Evolutionary conservation across 1,140 invertebrate species (phyloP).

Genomic region (Branchinecta lynchi): DNA sequence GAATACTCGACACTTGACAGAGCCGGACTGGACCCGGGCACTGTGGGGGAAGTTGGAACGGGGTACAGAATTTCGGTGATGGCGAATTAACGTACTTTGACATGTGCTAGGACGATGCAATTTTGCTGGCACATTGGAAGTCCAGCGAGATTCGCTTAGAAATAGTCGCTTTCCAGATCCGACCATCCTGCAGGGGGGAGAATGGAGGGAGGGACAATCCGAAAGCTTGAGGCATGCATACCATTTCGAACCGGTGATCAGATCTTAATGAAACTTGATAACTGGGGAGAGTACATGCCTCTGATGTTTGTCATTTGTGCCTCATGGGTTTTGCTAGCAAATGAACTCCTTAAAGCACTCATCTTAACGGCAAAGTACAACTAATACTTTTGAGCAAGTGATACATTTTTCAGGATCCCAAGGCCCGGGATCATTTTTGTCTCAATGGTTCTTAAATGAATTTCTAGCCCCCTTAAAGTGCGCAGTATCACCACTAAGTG

Average conservation of each 20-base stretch:
- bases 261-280: conserved; percentile 7
- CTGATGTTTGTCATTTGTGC: too few relatives aligned
- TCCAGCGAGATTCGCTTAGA: not conserved
- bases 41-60: not conserved
- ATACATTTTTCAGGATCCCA: too few relatives aligned
- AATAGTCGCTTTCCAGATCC: not conserved
- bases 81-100: too few relatives aligned
- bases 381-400: too few relatives aligned
- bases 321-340: too few relatives aligned
- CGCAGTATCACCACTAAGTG: too few relatives aligned
- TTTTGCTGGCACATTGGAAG: not conserved
- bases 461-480: too few relatives aligned
- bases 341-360: too few relatives aligned
- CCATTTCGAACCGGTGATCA: not conserved
- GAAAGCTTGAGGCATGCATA: not conserved
- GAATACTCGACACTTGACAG: not conserved
- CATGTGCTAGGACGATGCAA: not conserved
- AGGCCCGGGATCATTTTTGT: too few relatives aligned
- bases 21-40: not conserved
- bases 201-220: not conserved
- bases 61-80: not conserved
- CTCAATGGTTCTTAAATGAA: too few relatives aligned
- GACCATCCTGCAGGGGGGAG: not conserved
- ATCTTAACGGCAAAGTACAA: too few relatives aligned
- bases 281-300: not conserved